Evolutionary conservation across 2,797 vertebrate species (phyloP).

Genomic region (Macropus fuliginosus): DNA sequence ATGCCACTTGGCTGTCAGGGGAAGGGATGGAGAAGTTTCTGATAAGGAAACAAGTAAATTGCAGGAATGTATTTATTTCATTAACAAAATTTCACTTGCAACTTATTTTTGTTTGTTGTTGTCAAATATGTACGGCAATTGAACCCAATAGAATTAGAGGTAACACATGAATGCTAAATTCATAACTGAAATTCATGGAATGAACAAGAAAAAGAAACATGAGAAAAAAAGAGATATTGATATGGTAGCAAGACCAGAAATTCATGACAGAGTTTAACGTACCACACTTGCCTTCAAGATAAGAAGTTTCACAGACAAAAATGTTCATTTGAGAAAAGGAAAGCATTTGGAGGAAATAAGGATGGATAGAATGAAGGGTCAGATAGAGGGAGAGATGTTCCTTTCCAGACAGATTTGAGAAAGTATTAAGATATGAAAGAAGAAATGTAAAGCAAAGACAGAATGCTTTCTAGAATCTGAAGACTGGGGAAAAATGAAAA

Average conservation of each 20-base stretch:
- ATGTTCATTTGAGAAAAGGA: neutral
- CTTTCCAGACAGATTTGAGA: slow-evolving; percentile 15
- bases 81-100: neutral
- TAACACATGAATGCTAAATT: neutral
- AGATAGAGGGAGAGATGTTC: slow-evolving; percentile 20
- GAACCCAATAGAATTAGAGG: neutral
- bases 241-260: neutral
- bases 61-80: neutral
- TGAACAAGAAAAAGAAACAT: neutral
- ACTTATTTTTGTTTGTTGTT: neutral
- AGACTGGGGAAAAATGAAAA: neutral
- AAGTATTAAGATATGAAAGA: neutral
- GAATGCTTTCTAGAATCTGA: neutral
- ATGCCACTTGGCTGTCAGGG: neutral
- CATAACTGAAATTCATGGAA: neutral
- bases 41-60: neutral
- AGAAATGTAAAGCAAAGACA: neutral
- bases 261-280: neutral
- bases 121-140: neutral
- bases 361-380: neutral
- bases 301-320: neutral
- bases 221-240: neutral
- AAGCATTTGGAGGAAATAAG: neutral
- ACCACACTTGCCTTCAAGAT: neutral
- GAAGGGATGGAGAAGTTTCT: neutral